Conservation (phyloP, 2,113 vertebrate species). For the Paracanthobrama guichenoti region DNA sequence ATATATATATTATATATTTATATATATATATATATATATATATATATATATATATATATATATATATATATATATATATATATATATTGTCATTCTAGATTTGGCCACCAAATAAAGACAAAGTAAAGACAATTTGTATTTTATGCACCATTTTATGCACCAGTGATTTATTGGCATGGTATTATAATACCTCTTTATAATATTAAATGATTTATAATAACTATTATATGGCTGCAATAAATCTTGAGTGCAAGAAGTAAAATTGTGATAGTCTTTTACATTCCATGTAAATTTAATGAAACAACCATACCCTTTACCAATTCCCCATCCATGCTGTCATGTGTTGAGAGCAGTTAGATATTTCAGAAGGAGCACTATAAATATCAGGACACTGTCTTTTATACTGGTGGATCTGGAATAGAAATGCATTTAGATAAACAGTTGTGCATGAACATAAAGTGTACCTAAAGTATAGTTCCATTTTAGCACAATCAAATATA, state of each 20-base stretch:
- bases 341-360: neutral
- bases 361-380: neutral
- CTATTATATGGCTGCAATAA: neutral
- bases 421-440: neutral
- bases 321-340: neutral
- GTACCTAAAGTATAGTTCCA: too few species aligned
- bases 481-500: too few species aligned
- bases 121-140: too few species aligned
- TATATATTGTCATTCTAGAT: too few species aligned
- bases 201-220: neutral
- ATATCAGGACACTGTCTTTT: neutral
- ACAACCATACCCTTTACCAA: neutral
- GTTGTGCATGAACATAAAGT: neutral
- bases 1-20: too few species aligned
- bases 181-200: neutral
- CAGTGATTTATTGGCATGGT: neutral
- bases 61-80: too few species aligned
- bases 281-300: neutral
- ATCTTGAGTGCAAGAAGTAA: neutral
- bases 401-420: slow-evolving; percentile 3
- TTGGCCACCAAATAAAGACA: too few species aligned
- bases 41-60: too few species aligned
- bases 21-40: too few species aligned
- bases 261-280: neutral
- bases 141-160: neutral